Percentiles rank a stretch among this genome's conserved stretches.
Conservation (phyloP, 2,113 vertebrate species). For the Semnornis frantzii region DNA sequence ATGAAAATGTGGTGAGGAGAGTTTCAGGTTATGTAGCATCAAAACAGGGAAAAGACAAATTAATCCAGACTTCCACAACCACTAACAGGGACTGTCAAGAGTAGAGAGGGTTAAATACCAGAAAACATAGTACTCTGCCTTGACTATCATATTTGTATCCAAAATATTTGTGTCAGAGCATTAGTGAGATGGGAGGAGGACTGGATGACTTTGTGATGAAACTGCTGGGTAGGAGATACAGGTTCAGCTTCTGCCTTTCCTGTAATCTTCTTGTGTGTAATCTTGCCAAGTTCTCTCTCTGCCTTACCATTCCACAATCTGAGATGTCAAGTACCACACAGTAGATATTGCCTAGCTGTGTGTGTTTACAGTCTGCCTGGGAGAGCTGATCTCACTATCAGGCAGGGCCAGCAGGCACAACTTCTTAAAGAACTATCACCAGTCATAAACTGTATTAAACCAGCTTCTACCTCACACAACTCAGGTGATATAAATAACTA, state of each 20-base stretch:
- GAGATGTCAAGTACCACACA: not conserved
- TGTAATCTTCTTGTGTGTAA: not conserved
- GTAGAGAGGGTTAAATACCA: not conserved
- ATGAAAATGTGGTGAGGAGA: not conserved
- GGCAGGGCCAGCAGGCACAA: not conserved
- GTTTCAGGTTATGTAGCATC: not conserved
- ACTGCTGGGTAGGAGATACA: rapidly evolving
- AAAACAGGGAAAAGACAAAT: not conserved
- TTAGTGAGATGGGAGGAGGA: not conserved
- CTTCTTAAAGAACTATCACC: not conserved
- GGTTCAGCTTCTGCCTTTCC: not conserved
- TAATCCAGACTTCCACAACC: not conserved
- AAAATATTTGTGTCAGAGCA: not conserved
- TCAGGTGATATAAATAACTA: not conserved
- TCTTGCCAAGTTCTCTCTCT: not conserved
- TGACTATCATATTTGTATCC: not conserved
- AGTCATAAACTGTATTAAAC: not conserved
- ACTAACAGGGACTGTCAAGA: not conserved
- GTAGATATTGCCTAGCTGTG: not conserved
- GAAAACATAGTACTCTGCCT: not conserved
- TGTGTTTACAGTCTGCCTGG: not conserved
- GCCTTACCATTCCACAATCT: not conserved
- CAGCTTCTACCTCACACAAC: not conserved
- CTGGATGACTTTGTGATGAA: not conserved
- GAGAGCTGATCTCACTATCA: not conserved